These are phyloP conservation scores for Stenopsyche tienmushanensis DNA, from an alignment of 1,140 invertebrate genomes.

Conservation along the genomic window DNA sequence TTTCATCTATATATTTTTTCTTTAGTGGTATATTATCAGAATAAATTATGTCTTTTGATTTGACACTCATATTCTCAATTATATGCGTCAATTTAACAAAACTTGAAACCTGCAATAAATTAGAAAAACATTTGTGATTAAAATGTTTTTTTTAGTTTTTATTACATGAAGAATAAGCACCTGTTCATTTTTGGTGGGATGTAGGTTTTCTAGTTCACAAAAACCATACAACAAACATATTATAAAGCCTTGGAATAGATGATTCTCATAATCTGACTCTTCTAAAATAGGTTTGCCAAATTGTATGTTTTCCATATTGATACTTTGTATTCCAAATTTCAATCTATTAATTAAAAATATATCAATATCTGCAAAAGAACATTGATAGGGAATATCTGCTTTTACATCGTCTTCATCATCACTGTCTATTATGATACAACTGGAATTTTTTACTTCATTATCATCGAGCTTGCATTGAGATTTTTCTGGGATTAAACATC, in stretches of 20 bases:
- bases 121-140: background rate
- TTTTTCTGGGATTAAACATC: too few relatives aligned
- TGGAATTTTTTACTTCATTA: background rate
- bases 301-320: background rate
- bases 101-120: constrained; percentile 2
- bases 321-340: background rate
- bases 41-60: background rate
- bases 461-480: background rate
- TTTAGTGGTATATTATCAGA: background rate
- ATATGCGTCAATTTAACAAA: background rate
- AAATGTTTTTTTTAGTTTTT: background rate
- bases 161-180: background rate
- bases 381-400: background rate
- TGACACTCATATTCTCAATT: background rate
- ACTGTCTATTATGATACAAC: background rate
- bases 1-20: background rate
- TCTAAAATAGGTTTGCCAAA: background rate
- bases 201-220: too few relatives aligned
- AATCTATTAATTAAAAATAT: background rate
- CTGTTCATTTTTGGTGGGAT: background rate
- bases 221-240: too few relatives aligned
- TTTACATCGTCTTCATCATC: constrained; percentile 4
- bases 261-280: background rate
- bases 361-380: background rate
- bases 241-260: background rate